Evolutionary conservation across 2,888 invertebrate genomes (phyloP), one percentile per base, ranked within the genome.

Genomic region (Ischnura elegans): DNA sequence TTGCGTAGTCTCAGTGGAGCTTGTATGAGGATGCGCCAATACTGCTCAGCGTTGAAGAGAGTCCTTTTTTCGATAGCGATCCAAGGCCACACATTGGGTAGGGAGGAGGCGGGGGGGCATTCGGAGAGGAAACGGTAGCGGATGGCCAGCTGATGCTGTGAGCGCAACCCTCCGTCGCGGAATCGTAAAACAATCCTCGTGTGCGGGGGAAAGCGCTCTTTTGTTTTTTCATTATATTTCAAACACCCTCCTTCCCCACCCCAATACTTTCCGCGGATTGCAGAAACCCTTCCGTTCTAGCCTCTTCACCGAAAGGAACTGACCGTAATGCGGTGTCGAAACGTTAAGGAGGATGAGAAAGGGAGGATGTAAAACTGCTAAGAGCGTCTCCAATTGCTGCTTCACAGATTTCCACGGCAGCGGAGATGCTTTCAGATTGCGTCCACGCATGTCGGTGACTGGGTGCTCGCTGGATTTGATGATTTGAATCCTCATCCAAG

Each of bases 171-270:
- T 19, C 19, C 36, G n/a, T n/a, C 29, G n/a, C 36, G 36, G 76
- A 36, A 76, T 76, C 76, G 76, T 76, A 76, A 76, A 76, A 76
- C 76, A 76, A 76, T 76, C 76, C 76, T 76, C 76, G 76, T 36
- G 76, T 76, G 10, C 76, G 76, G 76, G n/a, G 29, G 76, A 76
- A 76, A 76, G 76, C 76, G 76, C 3, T 76, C 76, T 76, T 76
- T 76, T 76, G 76, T 76, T 76, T 76, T 76, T 51, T 6, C 51
- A n/a, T n/a, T 76, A 76, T 76, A 76, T 76, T 76, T 76, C 76
- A 76, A 76, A 21, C 76, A 76, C 29, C 36, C 76, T 13, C 13
- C 29, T 36, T 36, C 76, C 25, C 25, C n/a, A 29, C 61, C 21
- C 61, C 29, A 29, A 10, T 36, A 25, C n/a, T 76, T 76, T 76